phyloP scores from a whole-genome alignment of 2,888 invertebrate species.

The Pristionchus mayeri region DNA sequence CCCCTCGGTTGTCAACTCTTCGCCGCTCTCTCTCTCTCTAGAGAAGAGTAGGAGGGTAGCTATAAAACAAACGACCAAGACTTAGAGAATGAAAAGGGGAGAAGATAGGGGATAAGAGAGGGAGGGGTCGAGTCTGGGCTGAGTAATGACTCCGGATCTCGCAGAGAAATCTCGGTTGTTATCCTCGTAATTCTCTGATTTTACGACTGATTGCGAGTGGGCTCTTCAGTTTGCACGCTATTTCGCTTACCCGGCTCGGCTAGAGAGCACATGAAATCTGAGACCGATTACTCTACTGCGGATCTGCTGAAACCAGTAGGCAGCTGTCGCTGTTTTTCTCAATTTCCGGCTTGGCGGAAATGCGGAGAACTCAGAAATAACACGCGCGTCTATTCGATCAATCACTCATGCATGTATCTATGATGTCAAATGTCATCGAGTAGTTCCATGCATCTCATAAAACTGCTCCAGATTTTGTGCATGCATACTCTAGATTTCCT shows the following conservation, averaged over 20 bases:
- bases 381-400: too few species aligned
- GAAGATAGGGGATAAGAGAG: slow-evolving; percentile 36
- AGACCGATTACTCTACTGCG: neutral
- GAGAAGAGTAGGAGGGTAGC: neutral
- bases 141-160: neutral
- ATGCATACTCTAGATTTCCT: too few species aligned
- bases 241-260: too few species aligned
- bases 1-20: neutral
- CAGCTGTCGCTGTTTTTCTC: slow-evolving; percentile 11
- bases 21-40: neutral
- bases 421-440: too few species aligned
- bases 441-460: too few species aligned
- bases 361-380: too few species aligned
- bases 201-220: neutral
- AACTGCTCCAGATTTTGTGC: too few species aligned
- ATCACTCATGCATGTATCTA: too few species aligned
- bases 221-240: neutral
- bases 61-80: slow-evolving; percentile 42
- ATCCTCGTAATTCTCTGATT: neutral
- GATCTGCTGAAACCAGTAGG: neutral
- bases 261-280: neutral
- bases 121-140: neutral
- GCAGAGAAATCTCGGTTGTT: neutral
- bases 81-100: slow-evolving; percentile 36
- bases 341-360: neutral